Evolutionary conservation across 2,888 invertebrate species (phyloP).

Genomic region (Auanema freiburgensis): DNA sequence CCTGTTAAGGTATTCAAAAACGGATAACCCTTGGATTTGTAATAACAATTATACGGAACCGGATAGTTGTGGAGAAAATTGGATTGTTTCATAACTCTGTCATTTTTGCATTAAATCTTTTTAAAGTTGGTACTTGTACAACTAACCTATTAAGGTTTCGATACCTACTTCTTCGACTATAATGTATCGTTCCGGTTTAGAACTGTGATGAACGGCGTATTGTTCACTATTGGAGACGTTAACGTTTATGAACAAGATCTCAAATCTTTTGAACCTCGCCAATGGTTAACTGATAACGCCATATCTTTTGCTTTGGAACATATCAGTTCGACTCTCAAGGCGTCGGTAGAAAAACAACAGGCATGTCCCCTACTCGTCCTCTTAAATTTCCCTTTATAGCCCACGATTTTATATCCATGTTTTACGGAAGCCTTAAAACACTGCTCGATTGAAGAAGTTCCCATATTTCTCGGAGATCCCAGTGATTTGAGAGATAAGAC

Average conservation of each 20-base stretch:
- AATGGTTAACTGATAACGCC: conserved; percentile 46
- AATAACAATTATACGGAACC: conserved; percentile 20
- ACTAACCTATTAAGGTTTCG: neutral
- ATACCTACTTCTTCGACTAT: no score
- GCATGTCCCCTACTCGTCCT: no score
- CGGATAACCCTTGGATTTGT: conserved; percentile 30
- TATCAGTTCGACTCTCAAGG: conserved; percentile 1
- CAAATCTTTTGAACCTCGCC: conserved; percentile 21
- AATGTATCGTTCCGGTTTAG: no score
- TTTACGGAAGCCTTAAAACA: no score
- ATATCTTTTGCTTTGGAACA: conserved; percentile 41
- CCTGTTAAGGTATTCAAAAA: conserved; percentile 17
- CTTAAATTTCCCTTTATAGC: no score
- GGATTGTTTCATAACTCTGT: conserved; percentile 10
- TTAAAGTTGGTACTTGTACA: neutral
- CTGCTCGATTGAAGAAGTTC: no score
- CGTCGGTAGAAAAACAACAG: neutral
- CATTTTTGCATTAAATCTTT: conserved; percentile 6
- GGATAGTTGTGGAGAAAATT: conserved; percentile 22
- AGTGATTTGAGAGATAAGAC: no score
- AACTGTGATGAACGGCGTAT: neutral
- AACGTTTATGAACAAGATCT: conserved; percentile 17
- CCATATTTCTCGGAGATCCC: no score
- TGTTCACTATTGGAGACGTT: no score
- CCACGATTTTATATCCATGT: no score